Percentiles rank a stretch among this genome's conserved stretches.
phyloP scores from a whole-genome alignment of 2,888 invertebrate genomes.

The Lasius fuliginosus region DNA sequence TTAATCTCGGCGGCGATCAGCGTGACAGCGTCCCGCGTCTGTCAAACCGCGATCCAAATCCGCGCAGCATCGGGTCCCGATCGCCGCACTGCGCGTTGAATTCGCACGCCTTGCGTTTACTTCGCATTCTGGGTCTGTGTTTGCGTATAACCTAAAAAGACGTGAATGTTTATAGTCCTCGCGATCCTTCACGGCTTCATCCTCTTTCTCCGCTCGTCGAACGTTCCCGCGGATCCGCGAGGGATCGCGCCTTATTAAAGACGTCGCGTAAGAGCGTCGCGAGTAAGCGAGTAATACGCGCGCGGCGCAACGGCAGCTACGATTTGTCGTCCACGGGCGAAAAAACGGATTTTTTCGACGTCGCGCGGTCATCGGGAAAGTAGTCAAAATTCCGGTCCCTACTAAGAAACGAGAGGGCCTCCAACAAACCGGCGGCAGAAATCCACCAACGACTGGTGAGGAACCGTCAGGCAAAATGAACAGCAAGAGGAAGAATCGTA shows the following conservation, averaged over 20 bases:
- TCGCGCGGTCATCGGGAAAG: conserved; percentile 80
- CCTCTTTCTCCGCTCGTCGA: conserved; percentile 36
- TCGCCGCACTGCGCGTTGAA: conserved; percentile 66
- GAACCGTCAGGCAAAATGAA: conserved; percentile 89
- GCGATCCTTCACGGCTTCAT: conserved; percentile 56
- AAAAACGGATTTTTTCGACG: conserved; percentile 67
- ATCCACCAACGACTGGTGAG: conserved; percentile 82
- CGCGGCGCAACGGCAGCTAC: conserved; percentile 1
- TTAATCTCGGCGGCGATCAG: not conserved
- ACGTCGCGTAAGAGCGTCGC: not conserved
- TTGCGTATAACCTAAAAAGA: conserved; percentile 74
- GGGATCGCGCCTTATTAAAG: not conserved
- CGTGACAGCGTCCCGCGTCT: not conserved
- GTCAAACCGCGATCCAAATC: not conserved
- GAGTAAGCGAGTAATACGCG: not conserved
- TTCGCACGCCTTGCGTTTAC: not conserved
- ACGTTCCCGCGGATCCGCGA: conserved; percentile 20
- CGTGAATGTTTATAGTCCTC: conserved; percentile 73
- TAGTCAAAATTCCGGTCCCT: conserved; percentile 94
- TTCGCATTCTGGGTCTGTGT: not conserved
- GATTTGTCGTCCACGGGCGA: conserved; percentile 24
- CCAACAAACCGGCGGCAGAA: conserved; percentile 90
- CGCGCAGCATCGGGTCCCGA: conserved; percentile 40
- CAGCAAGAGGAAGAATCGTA: conserved; percentile 94
- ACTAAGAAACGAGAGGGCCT: conserved; percentile 93